Evolutionary conservation across 37 sponge, comb jelly and placozoan genomes (phyloP).

Genomic region (Theonella swinhoei): DNA sequence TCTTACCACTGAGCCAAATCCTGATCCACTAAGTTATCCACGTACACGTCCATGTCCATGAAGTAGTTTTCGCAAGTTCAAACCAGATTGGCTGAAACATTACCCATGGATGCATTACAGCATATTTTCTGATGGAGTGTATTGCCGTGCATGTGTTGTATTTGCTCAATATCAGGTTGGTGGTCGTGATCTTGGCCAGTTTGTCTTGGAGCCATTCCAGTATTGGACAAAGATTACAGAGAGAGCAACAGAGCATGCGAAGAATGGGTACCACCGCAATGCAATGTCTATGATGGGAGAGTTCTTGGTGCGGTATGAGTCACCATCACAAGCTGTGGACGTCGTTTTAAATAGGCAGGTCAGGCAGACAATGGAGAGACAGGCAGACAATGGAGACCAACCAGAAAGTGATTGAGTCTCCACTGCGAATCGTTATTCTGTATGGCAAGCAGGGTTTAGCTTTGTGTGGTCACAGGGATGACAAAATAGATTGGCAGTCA

Average conservation of each 20-base stretch:
- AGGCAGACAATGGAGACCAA: neutral
- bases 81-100: constrained; percentile 23
- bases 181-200: neutral
- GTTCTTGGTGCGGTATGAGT: no score
- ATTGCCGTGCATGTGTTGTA: constrained; percentile 38
- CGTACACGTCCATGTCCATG: constrained; percentile 13
- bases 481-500: no score
- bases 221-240: neutral
- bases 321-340: no score
- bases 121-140: constrained; percentile 7
- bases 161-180: constrained; percentile 8
- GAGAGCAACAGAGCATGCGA: neutral
- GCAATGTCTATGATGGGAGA: no score
- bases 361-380: neutral
- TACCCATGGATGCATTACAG: constrained; percentile 30
- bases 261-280: neutral
- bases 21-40: constrained; percentile 26
- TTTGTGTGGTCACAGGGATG: no score
- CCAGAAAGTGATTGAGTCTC: neutral
- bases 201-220: neutral
- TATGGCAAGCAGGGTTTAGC: no score
- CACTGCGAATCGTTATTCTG: no score
- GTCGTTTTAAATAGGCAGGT: no score
- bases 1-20: constrained; percentile 42
- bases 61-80: neutral